These are phyloP conservation scores for Spinus pinus DNA, from an alignment of 2,797 vertebrate genomes.

Conservation along the genomic window DNA sequence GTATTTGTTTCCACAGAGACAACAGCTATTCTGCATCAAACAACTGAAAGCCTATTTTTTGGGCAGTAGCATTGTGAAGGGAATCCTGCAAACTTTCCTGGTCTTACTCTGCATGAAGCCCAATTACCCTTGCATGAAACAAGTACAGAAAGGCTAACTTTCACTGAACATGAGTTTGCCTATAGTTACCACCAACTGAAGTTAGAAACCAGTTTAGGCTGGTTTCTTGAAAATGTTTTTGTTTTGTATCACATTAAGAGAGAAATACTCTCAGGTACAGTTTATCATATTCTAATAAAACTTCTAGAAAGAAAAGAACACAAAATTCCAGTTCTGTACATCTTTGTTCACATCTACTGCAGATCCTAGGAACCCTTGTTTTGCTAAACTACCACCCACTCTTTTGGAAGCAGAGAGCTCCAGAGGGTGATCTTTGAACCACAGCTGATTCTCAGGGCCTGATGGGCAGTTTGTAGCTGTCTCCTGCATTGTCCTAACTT, in stretches of 20 bases:
- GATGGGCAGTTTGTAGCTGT: neutral
- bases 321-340: neutral
- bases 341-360: neutral
- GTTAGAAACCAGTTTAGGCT: neutral
- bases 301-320: neutral
- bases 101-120: neutral
- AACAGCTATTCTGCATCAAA: neutral
- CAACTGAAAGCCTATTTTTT: neutral
- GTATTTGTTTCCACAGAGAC: neutral
- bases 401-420: neutral
- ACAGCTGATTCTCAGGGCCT: neutral
- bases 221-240: neutral
- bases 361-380: neutral
- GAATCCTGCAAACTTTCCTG: neutral
- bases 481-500: neutral
- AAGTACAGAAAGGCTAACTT: neutral
- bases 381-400: neutral
- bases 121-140: neutral
- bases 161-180: neutral
- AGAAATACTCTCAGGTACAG: neutral
- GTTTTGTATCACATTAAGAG: neutral
- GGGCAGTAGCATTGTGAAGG: neutral
- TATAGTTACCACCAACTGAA: neutral
- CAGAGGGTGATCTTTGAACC: neutral
- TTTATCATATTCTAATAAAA: neutral